Percentiles rank a stretch among this genome's conserved stretches.
phyloP scores from a whole-genome alignment of 2,113 vertebrate species.

The Brienomyrus brachyistius region DNA sequence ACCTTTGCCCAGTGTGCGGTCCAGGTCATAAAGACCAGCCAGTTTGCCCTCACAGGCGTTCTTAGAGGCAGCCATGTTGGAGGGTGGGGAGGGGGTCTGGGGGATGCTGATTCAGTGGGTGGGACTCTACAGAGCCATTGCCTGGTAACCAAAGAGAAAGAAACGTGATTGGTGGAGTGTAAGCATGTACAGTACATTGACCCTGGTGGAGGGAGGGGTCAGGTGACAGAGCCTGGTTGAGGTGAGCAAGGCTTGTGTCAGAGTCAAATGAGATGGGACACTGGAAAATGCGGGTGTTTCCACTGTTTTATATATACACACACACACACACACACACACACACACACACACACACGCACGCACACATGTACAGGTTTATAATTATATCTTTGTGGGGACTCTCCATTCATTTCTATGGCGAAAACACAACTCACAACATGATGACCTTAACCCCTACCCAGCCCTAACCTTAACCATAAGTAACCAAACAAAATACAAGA shows the following conservation, averaged over 20 bases:
- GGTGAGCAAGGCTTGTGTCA: background rate
- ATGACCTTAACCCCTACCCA: too few relatives aligned
- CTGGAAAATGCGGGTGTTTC: background rate
- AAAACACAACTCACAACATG: too few relatives aligned
- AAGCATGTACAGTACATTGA: background rate
- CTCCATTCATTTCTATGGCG: too few relatives aligned
- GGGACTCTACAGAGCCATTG: conserved; percentile 4
- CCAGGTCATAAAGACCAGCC: conserved; percentile 75
- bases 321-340: too few relatives aligned
- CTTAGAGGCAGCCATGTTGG: conserved; percentile 48
- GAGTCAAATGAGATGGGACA: background rate
- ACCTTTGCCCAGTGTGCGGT: conserved; percentile 75
- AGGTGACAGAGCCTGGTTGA: background rate
- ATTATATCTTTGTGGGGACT: too few relatives aligned
- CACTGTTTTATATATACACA: too few relatives aligned
- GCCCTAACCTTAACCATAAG: too few relatives aligned
- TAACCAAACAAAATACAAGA: too few relatives aligned
- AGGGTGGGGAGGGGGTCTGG: conserved; percentile 30
- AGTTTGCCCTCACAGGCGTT: conserved; percentile 60
- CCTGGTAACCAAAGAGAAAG: conserved; percentile 1
- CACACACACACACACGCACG: too few relatives aligned
- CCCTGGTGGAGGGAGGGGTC: background rate
- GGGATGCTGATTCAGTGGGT: background rate
- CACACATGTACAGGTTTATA: too few relatives aligned
- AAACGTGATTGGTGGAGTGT: background rate